Evolutionary conservation across 1,140 invertebrate species (phyloP), one percentile per base, ranked within the genome.

Genomic region (Drosophila kikkawai): DNA sequence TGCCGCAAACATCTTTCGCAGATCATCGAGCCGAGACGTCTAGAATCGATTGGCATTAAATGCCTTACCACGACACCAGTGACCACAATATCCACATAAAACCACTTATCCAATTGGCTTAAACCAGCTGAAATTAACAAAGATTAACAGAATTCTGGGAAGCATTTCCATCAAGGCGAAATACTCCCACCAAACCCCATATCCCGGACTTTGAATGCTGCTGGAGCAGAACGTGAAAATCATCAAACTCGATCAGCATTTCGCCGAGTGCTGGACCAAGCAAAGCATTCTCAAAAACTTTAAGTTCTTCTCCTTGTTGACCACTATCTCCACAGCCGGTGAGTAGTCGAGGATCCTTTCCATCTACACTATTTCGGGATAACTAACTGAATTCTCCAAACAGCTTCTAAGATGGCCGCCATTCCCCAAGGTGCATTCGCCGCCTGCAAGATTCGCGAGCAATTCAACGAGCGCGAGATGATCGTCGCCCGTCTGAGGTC

Each of bases 381-480:
- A 3, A 48, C n/a, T 32, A 48, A 34, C 6, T 15, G 5, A 19
- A 11, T 13, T 0, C 11, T 13, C 8, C 2, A 8, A 0, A 11
- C 42, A 90, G 79, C 71, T 58, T 13, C 51, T 19, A 70, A 80
- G 17, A 91, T 95, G 95, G 92, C 94, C 12, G 87, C 94, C 17
- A 91, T 95, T 61, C 94, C 94, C 0, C 95, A 95, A 73, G 93
- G 93, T 68, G 94, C 93, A 26, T 95, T 94, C 77, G 93, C 94
- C 6, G 93, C 92, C n/a, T 91, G 93, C 51, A 95, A 95, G 93
- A 82, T 95, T 19, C 94, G 94, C 4, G 83, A 92, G 59, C 93
- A 94, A 79, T 84, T 78, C 65, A 87, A 93, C 39, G 93, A 94
- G 45, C 91, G 91, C 8, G 92, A 92, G 59, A 61, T 92, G 67